Conservation (phyloP, 2,113 vertebrate species). For the Pseudonaja textilis region DNA sequence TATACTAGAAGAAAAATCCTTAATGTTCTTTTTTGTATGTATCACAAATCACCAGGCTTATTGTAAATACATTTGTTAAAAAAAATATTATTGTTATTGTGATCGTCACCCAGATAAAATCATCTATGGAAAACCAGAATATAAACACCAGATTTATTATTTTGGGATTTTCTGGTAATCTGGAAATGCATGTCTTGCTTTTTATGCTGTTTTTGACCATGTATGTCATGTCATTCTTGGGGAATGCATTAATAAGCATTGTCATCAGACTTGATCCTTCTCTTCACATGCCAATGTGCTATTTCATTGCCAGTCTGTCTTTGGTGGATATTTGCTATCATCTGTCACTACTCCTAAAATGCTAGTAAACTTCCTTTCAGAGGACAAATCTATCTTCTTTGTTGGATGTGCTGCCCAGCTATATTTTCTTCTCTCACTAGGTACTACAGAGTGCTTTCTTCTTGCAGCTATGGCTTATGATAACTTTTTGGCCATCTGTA, state of each 20-base stretch:
- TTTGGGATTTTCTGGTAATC: constrained; percentile 31
- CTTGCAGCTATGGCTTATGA: constrained; percentile 38
- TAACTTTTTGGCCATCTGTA: constrained; percentile 32
- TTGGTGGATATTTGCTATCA: constrained; percentile 26
- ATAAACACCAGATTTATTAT: constrained; percentile 35
- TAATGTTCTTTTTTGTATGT: background rate
- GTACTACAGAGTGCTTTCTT: constrained; percentile 39
- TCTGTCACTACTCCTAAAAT: constrained; percentile 23
- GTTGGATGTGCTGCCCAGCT: constrained; percentile 18
- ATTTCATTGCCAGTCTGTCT: constrained; percentile 26
- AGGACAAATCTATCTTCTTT: constrained; percentile 27
- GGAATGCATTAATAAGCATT: constrained; percentile 13
- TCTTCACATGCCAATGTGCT: constrained; percentile 21
- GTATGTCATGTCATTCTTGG: constrained; percentile 33
- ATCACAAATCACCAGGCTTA: background rate
- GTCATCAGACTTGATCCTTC: constrained; percentile 12
- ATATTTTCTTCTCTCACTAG: constrained; percentile 32
- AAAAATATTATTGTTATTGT: too few species aligned
- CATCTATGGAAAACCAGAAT: background rate
- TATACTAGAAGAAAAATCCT: too few species aligned
- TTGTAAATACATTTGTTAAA: background rate
- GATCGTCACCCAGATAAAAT: background rate
- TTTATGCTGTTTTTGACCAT: constrained; percentile 33
- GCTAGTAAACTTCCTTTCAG: constrained; percentile 24
- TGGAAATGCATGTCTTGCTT: constrained; percentile 29